phyloP scores from a whole-genome alignment of 2,113 vertebrate genomes.

The zebrafish (Danio rerio) region GRCz12tu NC_133193.1:53754501-53755000 shows the following conservation, averaged over 20 bases:
- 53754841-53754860: background rate
- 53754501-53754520: conserved; percentile 68
- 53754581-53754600: conserved; percentile 75
- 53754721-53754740: conserved; percentile 44
- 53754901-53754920: conserved; percentile 16
- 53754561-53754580: conserved; percentile 68
- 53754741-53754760: conserved; percentile 33
- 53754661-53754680: conserved; percentile 30
- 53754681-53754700: conserved; percentile 41
- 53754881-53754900: background rate
- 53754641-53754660: conserved; percentile 34
- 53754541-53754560: conserved; percentile 75
- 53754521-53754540: conserved; percentile 68
- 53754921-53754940: too few relatives aligned
- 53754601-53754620: conserved; percentile 62
- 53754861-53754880: background rate
- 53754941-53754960: background rate
- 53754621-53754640: conserved; percentile 56
- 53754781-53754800: conserved; percentile 17
- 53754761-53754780: background rate
- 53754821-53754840: background rate
- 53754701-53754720: conserved; percentile 43
- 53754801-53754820: background rate
- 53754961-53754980: too few relatives aligned
- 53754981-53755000: too few relatives aligned